A percentile compares a stretch with the other conserved stretches of the same genome.
Conservation (phyloP, 2,797 vertebrate species). For the Synaphobranchus kaupii region DNA sequence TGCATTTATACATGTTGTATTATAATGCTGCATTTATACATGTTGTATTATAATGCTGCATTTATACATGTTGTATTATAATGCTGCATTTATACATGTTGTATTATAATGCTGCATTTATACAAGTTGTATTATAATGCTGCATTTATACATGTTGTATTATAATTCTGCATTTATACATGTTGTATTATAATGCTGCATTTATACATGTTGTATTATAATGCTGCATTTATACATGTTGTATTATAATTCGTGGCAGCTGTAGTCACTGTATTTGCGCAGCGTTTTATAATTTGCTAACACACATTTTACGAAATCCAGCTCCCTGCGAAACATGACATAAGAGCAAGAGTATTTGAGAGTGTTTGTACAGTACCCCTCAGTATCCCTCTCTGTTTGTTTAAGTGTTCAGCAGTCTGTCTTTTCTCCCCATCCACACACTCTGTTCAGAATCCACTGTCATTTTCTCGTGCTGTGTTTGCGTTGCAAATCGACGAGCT, state of each 20-base stretch:
- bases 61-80: too few species aligned
- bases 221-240: neutral
- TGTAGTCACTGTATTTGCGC: too few species aligned
- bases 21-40: neutral
- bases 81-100: neutral
- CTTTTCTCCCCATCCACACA: neutral
- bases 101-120: neutral
- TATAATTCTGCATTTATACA: neutral
- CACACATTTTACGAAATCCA: neutral
- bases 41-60: neutral
- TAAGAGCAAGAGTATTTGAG: neutral
- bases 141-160: neutral
- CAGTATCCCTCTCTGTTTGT: too few species aligned
- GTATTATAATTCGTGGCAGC: neutral
- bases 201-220: neutral
- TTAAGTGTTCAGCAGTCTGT: too few species aligned
- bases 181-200: too few species aligned
- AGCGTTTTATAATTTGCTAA: too few species aligned
- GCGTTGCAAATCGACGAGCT: neutral
- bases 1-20: too few species aligned
- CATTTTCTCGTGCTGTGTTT: neutral
- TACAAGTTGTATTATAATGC: too few species aligned
- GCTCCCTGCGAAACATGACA: neutral
- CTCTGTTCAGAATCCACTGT: neutral
- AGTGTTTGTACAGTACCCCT: neutral